Percentiles rank a stretch among this genome's conserved stretches.
Conservation (phyloP, 2,888 invertebrate species). For the Euzetes globulus region DNA sequence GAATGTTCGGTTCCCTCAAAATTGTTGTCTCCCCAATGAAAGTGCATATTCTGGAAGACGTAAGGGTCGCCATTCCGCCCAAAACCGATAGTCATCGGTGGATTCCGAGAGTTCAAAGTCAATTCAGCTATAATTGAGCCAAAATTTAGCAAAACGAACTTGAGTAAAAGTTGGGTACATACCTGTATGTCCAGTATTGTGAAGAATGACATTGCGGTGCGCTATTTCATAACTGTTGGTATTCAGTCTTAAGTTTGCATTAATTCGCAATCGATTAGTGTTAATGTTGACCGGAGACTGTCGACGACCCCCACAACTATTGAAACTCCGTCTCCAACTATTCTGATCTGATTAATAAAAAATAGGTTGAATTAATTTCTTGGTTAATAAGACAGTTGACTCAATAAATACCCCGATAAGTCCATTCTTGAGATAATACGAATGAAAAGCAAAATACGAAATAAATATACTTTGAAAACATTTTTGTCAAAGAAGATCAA, state of each 20-base stretch:
- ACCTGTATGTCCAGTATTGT: conserved; percentile 13
- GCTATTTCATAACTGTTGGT: neutral
- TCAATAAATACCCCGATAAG: neutral
- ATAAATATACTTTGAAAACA: neutral
- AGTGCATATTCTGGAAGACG: neutral
- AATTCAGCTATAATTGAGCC: neutral
- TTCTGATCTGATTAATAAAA: neutral
- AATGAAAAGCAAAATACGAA: neutral
- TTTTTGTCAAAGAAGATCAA: no score
- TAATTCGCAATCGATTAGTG: neutral
- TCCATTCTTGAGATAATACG: neutral
- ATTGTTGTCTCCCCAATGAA: conserved; percentile 10
- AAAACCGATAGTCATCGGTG: neutral
- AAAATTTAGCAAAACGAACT: neutral
- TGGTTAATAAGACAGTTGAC: no score
- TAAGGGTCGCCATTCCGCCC: neutral
- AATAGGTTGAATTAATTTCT: neutral
- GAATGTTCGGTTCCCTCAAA: conserved; percentile 6
- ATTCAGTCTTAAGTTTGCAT: neutral
- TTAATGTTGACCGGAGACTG: conserved; percentile 16
- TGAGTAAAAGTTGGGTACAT: no score
- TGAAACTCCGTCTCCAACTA: neutral
- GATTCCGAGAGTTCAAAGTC: neutral
- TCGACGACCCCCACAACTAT: neutral
- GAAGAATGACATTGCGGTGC: neutral